A percentile compares a stretch with the other conserved stretches of the same genome.
Conservation (phyloP, 64 coral and sea anemone genomes). For the Catalaphyllia jardinei region DNA sequence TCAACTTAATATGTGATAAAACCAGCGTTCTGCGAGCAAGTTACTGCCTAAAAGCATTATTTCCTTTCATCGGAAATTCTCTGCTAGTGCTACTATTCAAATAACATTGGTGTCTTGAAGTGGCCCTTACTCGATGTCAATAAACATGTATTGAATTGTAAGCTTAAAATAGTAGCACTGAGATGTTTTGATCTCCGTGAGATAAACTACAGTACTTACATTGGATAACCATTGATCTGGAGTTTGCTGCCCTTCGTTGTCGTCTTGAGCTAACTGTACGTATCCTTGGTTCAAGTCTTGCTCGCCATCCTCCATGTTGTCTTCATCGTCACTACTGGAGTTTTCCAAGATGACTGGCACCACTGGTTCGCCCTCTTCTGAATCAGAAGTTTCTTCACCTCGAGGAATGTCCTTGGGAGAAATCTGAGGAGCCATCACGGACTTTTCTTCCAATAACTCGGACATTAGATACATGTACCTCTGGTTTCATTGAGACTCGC, state of each 20-base stretch:
- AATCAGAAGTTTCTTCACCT: slow-evolving; percentile 18
- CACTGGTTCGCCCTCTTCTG: slow-evolving; percentile 50
- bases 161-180: no score
- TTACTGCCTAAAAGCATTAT: no score
- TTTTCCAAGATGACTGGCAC: slow-evolving; percentile 6
- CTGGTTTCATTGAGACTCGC: background rate
- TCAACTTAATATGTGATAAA: no score
- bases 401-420: slow-evolving; percentile 63
- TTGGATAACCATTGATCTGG: slow-evolving; percentile 1
- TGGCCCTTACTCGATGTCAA: no score
- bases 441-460: slow-evolving; percentile 13
- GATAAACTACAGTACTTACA: background rate
- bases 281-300: slow-evolving; percentile 26
- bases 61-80: no score
- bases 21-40: no score
- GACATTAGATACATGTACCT: slow-evolving; percentile 23
- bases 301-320: slow-evolving; percentile 3
- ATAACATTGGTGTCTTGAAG: no score
- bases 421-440: slow-evolving; percentile 52
- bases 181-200: no score
- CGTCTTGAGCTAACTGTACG: slow-evolving; percentile 52
- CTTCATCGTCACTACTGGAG: slow-evolving; percentile 47
- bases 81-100: no score
- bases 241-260: slow-evolving; percentile 13
- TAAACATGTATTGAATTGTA: no score